Base-by-base conservation (phyloP, 2,113 vertebrate species). In the Pluvianellus socialis region DNA sequence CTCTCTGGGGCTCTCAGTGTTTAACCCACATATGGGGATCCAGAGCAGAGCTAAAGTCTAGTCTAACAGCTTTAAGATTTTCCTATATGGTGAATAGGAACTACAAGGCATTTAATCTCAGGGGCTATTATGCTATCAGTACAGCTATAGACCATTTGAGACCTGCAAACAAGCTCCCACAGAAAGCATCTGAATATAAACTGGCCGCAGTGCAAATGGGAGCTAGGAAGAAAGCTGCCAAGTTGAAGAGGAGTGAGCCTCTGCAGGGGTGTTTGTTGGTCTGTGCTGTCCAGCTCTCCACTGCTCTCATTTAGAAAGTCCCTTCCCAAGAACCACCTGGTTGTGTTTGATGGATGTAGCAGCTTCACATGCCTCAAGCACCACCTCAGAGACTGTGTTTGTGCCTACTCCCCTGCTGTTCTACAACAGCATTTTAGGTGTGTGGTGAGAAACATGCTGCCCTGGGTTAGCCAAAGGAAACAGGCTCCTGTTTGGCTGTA, bases 141-240 rank as follows among this genome's bases (percentile, higher is more conserved):
- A 66, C 40, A 81, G 45, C 14, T 77, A 20, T 53, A 53, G 72
- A 26, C 16, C 21, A 18, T 55, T 35, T 61, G 30, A 44, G n/a
- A 40, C n/a, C 50, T 67, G 50, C 47, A 62, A 70, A 66, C 12
- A 68, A 32, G 8, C 26, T 19, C 66, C 22, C 70, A 20, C 4
- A 63, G 30, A 50, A 63, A 63, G 42, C 38, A 58, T 14, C 20
- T 14, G 65, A 47, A 38, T 22, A 63, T 9, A 8, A 66, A 0
- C 5, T 45, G 24, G 13, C 49, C 2, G 0, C 47, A 35, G 42
- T 27, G 35, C 47, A 50, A 67, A 35, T 0, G 0, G 28, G 28
- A 45, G 49, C 32, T 81, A 2, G 6, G 50, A 61, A 33, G 8
- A 85, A 76, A 59, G 33, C 7, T 50, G 40, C 15, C 83, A 59